These are phyloP conservation scores for Enteromius viviparus DNA, from an alignment of 2,797 vertebrate genomes.

Conservation along the genomic window DNA sequence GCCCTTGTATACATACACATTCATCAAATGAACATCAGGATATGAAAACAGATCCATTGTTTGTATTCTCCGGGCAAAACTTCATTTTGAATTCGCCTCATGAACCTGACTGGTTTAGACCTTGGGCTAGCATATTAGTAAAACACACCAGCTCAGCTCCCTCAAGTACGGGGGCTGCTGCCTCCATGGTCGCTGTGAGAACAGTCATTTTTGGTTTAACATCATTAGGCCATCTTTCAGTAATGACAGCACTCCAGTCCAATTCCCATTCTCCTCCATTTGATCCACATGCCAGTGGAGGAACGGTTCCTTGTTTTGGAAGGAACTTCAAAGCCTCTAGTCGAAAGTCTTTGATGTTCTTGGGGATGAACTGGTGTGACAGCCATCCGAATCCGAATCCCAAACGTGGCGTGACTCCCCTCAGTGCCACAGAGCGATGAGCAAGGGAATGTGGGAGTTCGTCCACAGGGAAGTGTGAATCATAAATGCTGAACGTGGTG, in stretches of 20 bases:
- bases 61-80: constrained; percentile 40
- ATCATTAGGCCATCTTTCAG: constrained; percentile 56
- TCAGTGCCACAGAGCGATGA: constrained; percentile 21
- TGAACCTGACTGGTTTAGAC: constrained; percentile 41
- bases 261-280: constrained; percentile 52
- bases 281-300: constrained; percentile 54
- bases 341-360: constrained; percentile 60
- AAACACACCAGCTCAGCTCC: constrained; percentile 33
- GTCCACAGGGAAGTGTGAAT: constrained; percentile 30
- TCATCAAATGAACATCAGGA: constrained; percentile 35
- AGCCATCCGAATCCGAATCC: constrained; percentile 41
- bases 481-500: constrained; percentile 2
- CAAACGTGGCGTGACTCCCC: constrained; percentile 42
- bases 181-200: constrained; percentile 38
- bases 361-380: constrained; percentile 52
- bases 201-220: constrained; percentile 47
- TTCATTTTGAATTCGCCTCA: constrained; percentile 22
- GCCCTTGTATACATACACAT: constrained; percentile 30
- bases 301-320: constrained; percentile 52
- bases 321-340: constrained; percentile 50
- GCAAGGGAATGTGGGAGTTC: constrained; percentile 25
- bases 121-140: constrained; percentile 44
- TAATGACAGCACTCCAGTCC: constrained; percentile 42
- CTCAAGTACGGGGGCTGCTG: constrained; percentile 30
- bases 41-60: constrained; percentile 46